Evolutionary conservation across 1,140 invertebrate genomes (phyloP).

Genomic region (Drosophila lowei): DNA sequence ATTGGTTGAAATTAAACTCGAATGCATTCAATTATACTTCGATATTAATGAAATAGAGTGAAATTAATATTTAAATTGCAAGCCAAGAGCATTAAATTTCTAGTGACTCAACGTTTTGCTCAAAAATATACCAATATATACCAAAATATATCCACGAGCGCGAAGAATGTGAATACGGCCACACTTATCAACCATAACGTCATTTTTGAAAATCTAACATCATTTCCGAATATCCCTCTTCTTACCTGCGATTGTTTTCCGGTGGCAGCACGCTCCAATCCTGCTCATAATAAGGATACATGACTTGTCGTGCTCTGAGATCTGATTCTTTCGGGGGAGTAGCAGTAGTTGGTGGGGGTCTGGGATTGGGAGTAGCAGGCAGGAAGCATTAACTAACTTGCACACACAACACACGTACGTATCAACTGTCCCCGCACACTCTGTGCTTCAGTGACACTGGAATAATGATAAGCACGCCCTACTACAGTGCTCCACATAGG

Average conservation of each 20-base stretch:
- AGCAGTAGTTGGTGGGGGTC: too few species aligned
- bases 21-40: too few species aligned
- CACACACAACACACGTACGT: constrained; percentile 10
- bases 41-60: too few species aligned
- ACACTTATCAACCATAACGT: constrained; percentile 36
- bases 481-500: constrained; percentile 56
- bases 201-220: constrained; percentile 16
- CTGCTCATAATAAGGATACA: constrained; percentile 89
- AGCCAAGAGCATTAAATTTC: not conserved
- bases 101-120: constrained; percentile 22
- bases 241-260: constrained; percentile 90
- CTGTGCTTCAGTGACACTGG: constrained; percentile 35
- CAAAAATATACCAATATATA: not conserved
- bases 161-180: not conserved
- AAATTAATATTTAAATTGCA: not conserved
- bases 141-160: not conserved
- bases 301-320: constrained; percentile 49
- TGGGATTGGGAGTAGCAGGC: too few species aligned
- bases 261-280: constrained; percentile 92
- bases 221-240: constrained; percentile 6
- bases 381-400: constrained; percentile 30
- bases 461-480: constrained; percentile 63
- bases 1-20: too few species aligned
- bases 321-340: too few species aligned
- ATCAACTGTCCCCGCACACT: too few species aligned